Base-by-base conservation (phyloP, 2,113 vertebrate species). In the Neopipo cinnamomea region DNA sequence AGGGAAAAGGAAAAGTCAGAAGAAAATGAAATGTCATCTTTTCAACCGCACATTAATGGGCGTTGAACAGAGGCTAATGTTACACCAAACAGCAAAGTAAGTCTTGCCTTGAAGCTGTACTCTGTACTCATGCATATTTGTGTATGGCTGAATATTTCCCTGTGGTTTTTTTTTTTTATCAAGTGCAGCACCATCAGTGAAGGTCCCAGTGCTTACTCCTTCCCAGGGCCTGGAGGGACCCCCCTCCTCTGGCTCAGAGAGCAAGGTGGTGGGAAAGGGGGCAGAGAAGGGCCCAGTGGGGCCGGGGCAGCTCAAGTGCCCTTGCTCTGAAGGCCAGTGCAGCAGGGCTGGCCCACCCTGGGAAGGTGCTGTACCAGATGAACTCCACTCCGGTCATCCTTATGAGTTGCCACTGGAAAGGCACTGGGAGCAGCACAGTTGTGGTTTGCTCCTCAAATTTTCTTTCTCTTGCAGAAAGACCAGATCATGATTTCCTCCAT, bases 151-250 rank as follows among this genome's bases (percentile, higher is more conserved):
- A 61, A 12, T 58, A 39, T 14, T 81, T 55, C 25, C 21, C 39
- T 44, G 47, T 7, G 5, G 4, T 80, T 67, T 18, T 31, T 62
- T 79, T 37, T 49, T 81, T 71, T 21, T 23, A 76, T 49, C 23
- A 33, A 39, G 30, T 33, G 50, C 25, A 66, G n/a, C n/a, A 44
- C 18, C 53, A 24, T 35, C 63, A 55, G 5, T 8, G 18, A 70
- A 80, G 53, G 22, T 18, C 25, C 5, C 1, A 1, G 37, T 0
- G 0, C 18, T 44, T 44, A 59, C 8, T n/a, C n/a, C 35, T 70
- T 66, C 35, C 1, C 0, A 0, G n/a, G 33, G 24, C 14, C 9
- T 3, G 0, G 12, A 70, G 55, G 55, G 53, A 70, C 18, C 2
- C 13, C 16, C 49, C 44, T 68, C 28, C 3, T 5, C 27, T 39